Evolutionary conservation across 2,797 vertebrate species (phyloP).

Genomic region (Furcifer pardalis): DNA sequence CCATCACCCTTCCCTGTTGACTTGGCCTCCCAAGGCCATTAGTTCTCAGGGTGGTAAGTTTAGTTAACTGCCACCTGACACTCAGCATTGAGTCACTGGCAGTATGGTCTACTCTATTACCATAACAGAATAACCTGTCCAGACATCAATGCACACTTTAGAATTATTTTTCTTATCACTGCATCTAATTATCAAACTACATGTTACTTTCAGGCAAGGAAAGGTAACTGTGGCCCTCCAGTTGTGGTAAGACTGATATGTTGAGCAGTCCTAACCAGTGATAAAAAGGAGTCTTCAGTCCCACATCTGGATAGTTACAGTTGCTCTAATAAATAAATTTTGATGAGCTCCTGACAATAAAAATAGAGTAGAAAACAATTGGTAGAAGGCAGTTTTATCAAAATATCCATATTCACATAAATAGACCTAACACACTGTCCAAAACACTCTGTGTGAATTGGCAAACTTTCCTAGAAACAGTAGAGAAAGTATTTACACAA

Average conservation of each 20-base stretch:
- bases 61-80: too few relatives aligned
- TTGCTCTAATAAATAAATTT: background rate
- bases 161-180: background rate
- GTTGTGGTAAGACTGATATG: background rate
- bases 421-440: background rate
- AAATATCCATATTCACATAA: background rate
- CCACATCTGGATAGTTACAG: background rate
- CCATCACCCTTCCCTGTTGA: too few relatives aligned
- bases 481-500: background rate
- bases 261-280: background rate
- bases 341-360: background rate
- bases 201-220: background rate
- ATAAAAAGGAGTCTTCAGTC: background rate
- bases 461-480: background rate
- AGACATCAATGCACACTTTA: too few relatives aligned
- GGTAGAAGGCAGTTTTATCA: background rate
- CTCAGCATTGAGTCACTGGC: too few relatives aligned
- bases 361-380: background rate
- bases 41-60: too few relatives aligned
- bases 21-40: too few relatives aligned
- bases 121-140: too few relatives aligned
- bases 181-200: background rate
- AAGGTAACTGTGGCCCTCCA: background rate
- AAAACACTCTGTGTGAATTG: background rate
- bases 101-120: too few relatives aligned